Evolutionary conservation across 2,888 invertebrate genomes (phyloP), one percentile per base, ranked within the genome.

Genomic region (Tyria jacobaeae): DNA sequence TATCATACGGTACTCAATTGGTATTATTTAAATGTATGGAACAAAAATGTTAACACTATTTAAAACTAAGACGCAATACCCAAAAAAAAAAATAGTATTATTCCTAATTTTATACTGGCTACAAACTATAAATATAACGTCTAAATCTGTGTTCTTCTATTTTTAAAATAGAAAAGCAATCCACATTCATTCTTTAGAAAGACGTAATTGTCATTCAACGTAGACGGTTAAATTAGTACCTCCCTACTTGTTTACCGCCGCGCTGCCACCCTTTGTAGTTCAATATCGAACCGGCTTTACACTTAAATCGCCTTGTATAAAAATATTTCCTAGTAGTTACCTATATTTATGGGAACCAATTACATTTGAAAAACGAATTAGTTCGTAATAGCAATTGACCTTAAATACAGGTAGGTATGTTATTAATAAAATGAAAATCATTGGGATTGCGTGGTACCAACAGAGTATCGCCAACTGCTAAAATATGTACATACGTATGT

Each of bases 111-210:
- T 17, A 17, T 9, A 41, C 41, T 17, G 9, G 1, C 17, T 6
- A 31, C 12, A 31, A 21, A 34, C 34, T 35, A 51, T 34, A 51
- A 51, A 51, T 51, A 34, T 51, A 10, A 41, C 3, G 6, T n/a
- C 17, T 10, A 10, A 41, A 17, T 17, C 10, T 44, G 21, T 37
- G 25, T 27, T 37, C 55, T 31, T 58, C 50, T 58, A 47, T 44
- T 64, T 65, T 73, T 70, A 57, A 75, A 78, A 56, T 56, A 56
- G 47, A 25, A 78, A 75, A 73, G 75, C 57, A 52, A 48, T 62
- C 27, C 50, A 63, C 64, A 63, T 64, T 66, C 55, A 62, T 71
- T 68, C 71, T 68, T 67, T 77, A 68, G 53, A 60, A 41, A 71
- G 79, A 68, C 70, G 60, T 67, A 63, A 70, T 66, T 71, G 64